These are phyloP conservation scores for Ariopsis seemanni DNA, from an alignment of 2,113 vertebrate genomes.

Conservation along the genomic window DNA sequence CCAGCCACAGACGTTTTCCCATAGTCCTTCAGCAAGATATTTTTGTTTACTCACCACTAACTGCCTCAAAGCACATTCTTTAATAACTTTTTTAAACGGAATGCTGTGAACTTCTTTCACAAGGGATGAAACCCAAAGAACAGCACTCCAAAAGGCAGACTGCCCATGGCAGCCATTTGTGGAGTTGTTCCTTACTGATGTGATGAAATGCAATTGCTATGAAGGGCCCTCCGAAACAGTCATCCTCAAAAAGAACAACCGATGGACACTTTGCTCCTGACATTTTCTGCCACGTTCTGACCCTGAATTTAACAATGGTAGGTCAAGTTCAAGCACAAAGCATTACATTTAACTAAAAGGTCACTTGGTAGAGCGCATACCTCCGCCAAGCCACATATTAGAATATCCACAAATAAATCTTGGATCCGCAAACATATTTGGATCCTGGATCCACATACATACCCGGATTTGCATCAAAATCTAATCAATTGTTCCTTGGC, in stretches of 20 bases:
- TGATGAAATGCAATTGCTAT: neutral
- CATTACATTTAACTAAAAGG: neutral
- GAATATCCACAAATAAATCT: no score
- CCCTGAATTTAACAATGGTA: neutral
- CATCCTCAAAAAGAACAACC: neutral
- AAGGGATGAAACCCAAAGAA: neutral
- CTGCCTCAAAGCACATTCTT: constrained; percentile 2
- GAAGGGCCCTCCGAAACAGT: no score
- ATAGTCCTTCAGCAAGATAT: neutral
- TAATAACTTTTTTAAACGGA: neutral
- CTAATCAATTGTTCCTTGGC: no score
- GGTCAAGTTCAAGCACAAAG: neutral
- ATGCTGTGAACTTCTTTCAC: neutral
- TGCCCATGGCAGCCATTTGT: neutral
- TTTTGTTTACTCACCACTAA: neutral
- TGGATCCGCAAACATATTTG: no score
- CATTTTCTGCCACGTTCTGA: neutral
- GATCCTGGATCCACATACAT: no score
- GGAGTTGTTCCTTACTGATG: neutral
- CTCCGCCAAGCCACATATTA: no score
- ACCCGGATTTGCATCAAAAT: no score
- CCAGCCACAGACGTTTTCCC: constrained; percentile 12
- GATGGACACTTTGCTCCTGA: neutral
- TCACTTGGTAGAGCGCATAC: no score
- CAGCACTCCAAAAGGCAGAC: neutral